These are phyloP conservation scores for Tetraneura akinire DNA, from an alignment of 1,140 invertebrate species.

Conservation along the genomic window DNA sequence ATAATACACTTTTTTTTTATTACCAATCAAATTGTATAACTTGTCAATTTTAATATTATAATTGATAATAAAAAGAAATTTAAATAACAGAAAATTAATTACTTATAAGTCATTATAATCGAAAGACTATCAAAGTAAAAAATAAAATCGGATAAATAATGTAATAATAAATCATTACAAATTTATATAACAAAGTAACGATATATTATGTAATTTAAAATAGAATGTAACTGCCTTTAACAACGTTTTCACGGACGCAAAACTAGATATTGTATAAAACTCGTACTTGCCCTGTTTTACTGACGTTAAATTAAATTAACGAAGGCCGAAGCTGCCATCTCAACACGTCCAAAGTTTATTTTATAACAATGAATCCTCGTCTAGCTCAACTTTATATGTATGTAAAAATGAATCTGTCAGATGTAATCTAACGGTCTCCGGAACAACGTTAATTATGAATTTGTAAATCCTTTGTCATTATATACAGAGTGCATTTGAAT, in stretches of 20 bases:
- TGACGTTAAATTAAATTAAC: conserved; percentile 28
- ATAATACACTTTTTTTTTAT: too few relatives aligned
- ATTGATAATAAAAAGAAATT: too few relatives aligned
- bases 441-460: background rate
- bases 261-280: conserved; percentile 8
- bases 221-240: conserved; percentile 13
- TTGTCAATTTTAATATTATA: too few relatives aligned
- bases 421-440: conserved; percentile 3
- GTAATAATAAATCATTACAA: too few relatives aligned
- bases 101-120: too few relatives aligned
- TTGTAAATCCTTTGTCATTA: too few relatives aligned
- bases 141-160: too few relatives aligned
- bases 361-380: conserved; percentile 4
- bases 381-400: conserved; percentile 10
- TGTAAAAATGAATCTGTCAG: conserved; percentile 29
- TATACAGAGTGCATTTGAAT: background rate
- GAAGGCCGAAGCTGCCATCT: background rate
- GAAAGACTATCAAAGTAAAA: too few relatives aligned
- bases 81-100: too few relatives aligned
- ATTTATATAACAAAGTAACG: too few relatives aligned
- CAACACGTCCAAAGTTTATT: conserved; percentile 22
- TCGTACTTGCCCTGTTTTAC: conserved; percentile 2
- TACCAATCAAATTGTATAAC: too few relatives aligned
- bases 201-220: background rate
- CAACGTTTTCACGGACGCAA: background rate